phyloP scores from a whole-genome alignment of 2,797 vertebrate genomes.

The Molossus alvarezi region DNA sequence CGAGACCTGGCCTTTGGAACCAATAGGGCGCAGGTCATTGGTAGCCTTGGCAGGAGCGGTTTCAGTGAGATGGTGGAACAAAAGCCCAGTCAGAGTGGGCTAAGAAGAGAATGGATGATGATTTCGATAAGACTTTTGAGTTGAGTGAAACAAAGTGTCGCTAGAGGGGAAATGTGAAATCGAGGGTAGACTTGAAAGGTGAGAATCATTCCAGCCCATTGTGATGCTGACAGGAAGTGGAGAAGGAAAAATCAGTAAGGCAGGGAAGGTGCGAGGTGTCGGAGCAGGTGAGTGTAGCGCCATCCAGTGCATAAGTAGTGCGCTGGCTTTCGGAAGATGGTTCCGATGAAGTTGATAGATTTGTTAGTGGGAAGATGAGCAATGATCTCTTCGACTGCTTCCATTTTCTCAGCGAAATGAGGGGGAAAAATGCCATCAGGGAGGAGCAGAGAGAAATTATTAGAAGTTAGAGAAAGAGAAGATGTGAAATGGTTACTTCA shows the following conservation, averaged over 20 bases:
- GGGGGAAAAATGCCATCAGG: neutral
- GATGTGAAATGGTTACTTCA: neutral
- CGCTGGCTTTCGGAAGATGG: neutral
- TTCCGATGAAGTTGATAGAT: neutral
- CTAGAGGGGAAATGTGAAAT: neutral
- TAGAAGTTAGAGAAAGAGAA: neutral
- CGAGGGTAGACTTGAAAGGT: neutral
- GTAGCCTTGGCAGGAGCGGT: neutral
- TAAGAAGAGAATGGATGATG: neutral
- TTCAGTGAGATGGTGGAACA: neutral
- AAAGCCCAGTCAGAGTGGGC: neutral
- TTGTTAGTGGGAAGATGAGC: neutral
- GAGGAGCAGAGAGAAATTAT: neutral
- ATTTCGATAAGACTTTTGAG: neutral
- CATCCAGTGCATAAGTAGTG: neutral
- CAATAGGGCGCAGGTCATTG: neutral
- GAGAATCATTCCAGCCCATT: neutral
- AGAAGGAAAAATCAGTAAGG: neutral
- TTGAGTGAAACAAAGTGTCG: neutral
- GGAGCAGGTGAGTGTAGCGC: neutral
- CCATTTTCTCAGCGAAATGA: slow-evolving; percentile 15
- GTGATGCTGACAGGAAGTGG: neutral
- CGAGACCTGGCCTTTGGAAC: neutral
- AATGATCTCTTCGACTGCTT: neutral
- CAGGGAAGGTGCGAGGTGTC: neutral